phyloP scores from a whole-genome alignment of 2,888 invertebrate genomes.

The Selenia dentaria region DNA sequence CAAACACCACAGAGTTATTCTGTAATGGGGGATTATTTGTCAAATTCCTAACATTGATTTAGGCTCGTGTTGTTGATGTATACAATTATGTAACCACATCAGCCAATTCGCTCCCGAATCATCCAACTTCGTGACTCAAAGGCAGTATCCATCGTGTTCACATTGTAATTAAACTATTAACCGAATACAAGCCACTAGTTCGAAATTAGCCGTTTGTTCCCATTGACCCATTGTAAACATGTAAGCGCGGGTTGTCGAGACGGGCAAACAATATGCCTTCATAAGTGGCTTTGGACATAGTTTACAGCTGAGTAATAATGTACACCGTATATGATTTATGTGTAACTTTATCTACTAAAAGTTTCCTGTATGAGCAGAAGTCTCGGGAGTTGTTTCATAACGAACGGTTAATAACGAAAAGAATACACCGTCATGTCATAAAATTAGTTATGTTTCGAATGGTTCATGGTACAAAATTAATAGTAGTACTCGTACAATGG shows the following conservation, averaged over 20 bases:
- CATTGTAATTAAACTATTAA: conserved; percentile 16
- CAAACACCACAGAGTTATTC: too few relatives aligned
- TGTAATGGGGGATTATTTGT: too few relatives aligned
- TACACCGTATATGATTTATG: conserved; percentile 1
- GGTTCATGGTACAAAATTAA: too few relatives aligned
- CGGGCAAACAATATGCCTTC: conserved; percentile 19
- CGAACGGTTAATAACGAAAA: too few relatives aligned
- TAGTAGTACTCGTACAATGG: too few relatives aligned
- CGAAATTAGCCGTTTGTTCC: conserved; percentile 22
- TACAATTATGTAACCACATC: too few relatives aligned
- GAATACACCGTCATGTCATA: too few relatives aligned
- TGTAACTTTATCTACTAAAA: neutral
- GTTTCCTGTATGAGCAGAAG: neutral
- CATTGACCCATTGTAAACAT: conserved; percentile 25
- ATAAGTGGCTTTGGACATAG: conserved; percentile 17
- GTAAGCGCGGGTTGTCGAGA: conserved; percentile 15
- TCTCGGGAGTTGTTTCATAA: neutral
- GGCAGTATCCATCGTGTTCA: conserved; percentile 11
- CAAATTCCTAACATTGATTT: too few relatives aligned
- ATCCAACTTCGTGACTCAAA: conserved; percentile 2
- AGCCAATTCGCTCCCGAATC: too few relatives aligned
- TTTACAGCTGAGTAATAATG: conserved; percentile 15
- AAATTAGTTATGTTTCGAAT: too few relatives aligned
- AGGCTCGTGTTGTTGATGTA: too few relatives aligned
- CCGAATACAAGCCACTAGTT: conserved; percentile 14